Conservation (phyloP, 2,113 vertebrate genomes). For the Callipepla californica region DNA sequence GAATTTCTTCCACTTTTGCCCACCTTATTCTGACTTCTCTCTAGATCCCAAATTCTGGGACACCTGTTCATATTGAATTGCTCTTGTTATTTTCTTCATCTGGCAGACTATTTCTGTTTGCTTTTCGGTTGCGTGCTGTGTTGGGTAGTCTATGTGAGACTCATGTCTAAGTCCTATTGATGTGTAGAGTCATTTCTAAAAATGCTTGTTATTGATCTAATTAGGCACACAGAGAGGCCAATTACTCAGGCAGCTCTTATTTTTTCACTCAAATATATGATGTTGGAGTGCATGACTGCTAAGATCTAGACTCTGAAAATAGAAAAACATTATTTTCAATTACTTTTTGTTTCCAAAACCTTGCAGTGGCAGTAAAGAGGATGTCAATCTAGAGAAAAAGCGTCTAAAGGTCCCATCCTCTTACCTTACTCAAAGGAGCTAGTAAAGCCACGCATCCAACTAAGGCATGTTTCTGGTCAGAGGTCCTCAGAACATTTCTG, state of each 20-base stretch:
- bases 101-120: background rate
- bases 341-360: background rate
- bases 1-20: background rate
- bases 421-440: background rate
- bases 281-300: background rate
- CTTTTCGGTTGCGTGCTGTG: background rate
- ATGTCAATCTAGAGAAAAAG: background rate
- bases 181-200: background rate
- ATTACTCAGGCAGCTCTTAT: background rate
- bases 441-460: background rate
- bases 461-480: background rate
- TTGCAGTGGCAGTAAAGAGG: background rate
- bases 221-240: background rate
- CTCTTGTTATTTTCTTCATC: background rate
- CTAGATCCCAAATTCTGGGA: rapidly evolving
- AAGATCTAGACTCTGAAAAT: background rate
- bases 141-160: background rate
- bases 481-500: background rate
- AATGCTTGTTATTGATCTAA: background rate
- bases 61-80: background rate
- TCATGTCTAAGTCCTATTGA: background rate
- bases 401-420: background rate
- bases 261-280: background rate
- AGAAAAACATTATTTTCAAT: background rate
- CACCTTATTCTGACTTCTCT: background rate